Percentiles rank a stretch among this genome's conserved stretches.
Conservation (phyloP, 92 coral and sea anemone genomes). For the Paramuricea clavata region DNA sequence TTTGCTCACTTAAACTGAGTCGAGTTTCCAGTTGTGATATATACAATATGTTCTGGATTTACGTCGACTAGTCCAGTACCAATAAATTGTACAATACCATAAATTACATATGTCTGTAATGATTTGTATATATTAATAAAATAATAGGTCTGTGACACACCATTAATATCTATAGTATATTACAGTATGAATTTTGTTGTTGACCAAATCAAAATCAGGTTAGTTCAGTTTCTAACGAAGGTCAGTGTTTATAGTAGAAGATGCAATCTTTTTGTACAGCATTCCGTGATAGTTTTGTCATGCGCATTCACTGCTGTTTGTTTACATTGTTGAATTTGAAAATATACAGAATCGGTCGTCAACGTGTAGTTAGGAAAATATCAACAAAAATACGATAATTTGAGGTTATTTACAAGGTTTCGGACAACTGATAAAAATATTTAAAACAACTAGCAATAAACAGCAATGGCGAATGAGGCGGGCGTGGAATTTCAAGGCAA, state of each 20-base stretch:
- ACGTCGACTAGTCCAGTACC: no score
- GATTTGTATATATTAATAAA: no score
- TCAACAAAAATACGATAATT: background rate
- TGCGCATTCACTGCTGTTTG: background rate
- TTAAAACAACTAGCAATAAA: background rate
- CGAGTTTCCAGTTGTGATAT: background rate
- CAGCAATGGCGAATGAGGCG: background rate
- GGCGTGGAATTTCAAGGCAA: background rate
- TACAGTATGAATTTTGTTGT: background rate
- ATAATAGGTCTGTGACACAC: no score
- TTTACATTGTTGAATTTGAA: constrained; percentile 43
- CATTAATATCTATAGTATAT: no score
- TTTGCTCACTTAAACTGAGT: constrained; percentile 38
- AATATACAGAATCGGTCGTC: constrained; percentile 18
- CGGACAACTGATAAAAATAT: background rate
- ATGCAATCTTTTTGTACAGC: background rate
- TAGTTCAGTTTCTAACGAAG: background rate
- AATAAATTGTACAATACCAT: no score
- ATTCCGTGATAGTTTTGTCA: background rate
- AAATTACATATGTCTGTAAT: no score
- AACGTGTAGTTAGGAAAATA: background rate
- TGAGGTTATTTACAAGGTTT: background rate
- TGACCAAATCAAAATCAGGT: background rate
- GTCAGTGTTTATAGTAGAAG: background rate
- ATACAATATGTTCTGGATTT: no score